A percentile compares a stretch with the other conserved stretches of the same genome.
Conservation (phyloP, 2,888 invertebrate species). For the Pandemis heparana region DNA sequence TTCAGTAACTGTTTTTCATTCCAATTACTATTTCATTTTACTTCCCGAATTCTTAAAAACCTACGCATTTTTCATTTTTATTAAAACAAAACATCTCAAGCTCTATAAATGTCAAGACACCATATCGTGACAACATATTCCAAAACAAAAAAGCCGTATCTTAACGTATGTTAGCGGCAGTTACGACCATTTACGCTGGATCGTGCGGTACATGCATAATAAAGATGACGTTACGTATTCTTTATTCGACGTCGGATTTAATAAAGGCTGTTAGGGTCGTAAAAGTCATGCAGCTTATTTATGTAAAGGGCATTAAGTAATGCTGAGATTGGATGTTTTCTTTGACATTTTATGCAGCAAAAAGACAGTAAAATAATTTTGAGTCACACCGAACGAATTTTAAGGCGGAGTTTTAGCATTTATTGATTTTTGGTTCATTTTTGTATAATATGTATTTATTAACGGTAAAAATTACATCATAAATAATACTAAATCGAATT, state of each 20-base stretch:
- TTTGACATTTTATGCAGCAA: constrained; percentile 6
- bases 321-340: neutral
- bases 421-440: no score
- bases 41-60: neutral
- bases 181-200: neutral
- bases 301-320: constrained; percentile 7
- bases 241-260: constrained; percentile 30
- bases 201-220: constrained; percentile 4
- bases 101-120: neutral
- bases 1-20: no score
- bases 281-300: constrained; percentile 15
- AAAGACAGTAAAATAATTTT: neutral
- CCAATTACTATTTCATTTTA: neutral
- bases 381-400: neutral
- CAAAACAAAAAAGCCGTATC: neutral
- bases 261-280: constrained; percentile 13
- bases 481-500: no score
- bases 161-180: neutral
- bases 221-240: constrained; percentile 30
- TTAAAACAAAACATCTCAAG: neutral
- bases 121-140: neutral
- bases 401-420: no score
- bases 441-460: no score
- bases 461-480: no score
- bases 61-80: neutral